Evolutionary conservation across 2,797 vertebrate species (phyloP).

Genomic region (Tauraco hartlaubi): DNA sequence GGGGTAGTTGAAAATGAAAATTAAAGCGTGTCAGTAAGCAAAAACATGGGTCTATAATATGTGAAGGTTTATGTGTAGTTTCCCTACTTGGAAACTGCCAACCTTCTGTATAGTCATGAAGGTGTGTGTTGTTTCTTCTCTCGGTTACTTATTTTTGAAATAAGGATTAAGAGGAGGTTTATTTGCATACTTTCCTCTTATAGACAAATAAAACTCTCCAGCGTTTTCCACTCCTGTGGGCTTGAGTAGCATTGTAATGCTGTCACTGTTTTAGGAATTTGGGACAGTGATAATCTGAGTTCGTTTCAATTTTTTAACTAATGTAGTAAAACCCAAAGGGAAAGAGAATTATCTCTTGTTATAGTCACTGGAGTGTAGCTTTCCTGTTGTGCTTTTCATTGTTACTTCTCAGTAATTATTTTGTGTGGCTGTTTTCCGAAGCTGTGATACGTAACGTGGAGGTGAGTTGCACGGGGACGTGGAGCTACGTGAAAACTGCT

Average conservation of each 20-base stretch:
- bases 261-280: neutral
- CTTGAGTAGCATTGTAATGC: neutral
- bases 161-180: neutral
- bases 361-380: neutral
- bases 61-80: neutral
- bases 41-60: neutral
- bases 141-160: neutral
- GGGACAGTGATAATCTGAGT: neutral
- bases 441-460: rapidly evolving
- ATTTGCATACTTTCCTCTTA: neutral
- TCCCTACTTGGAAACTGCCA: neutral
- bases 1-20: neutral
- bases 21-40: neutral
- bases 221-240: neutral
- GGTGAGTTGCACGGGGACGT: rapidly evolving
- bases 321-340: neutral
- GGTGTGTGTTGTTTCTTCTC: neutral
- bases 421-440: neutral
- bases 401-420: neutral
- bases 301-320: neutral
- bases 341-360: neutral
- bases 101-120: neutral
- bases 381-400: neutral
- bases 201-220: neutral
- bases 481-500: neutral